Percentiles rank a stretch among this genome's conserved stretches.
Evolutionary conservation across 2,888 invertebrate genomes (phyloP).

Genomic region (Harpagoxenus sublaevis): DNA sequence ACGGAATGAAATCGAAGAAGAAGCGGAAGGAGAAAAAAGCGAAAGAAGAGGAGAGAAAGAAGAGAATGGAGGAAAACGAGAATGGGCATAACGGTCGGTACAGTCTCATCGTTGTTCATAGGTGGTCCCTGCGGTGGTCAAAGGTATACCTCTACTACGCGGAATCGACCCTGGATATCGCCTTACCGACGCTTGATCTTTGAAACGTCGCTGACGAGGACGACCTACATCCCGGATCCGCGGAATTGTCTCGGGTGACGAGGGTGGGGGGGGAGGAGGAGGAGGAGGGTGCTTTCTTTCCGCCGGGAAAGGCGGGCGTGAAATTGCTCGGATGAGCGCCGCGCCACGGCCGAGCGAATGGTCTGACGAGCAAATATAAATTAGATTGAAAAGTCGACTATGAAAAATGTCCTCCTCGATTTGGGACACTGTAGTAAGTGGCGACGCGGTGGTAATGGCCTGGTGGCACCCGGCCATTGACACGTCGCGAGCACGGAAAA

Average conservation of each 20-base stretch:
- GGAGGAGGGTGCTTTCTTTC: constrained; percentile 22
- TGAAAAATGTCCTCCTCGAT: constrained; percentile 43
- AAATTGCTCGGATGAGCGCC: constrained; percentile 74
- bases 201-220: constrained; percentile 38
- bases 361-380: constrained; percentile 76
- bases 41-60: background rate
- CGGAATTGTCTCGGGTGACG: constrained; percentile 55
- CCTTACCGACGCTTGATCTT: constrained; percentile 30
- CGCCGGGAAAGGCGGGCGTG: constrained; percentile 60
- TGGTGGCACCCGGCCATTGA: constrained; percentile 20
- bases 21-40: constrained; percentile 18
- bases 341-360: constrained; percentile 63
- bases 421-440: constrained; percentile 29
- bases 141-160: constrained; percentile 17
- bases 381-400: constrained; percentile 74
- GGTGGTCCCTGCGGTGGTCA: constrained; percentile 35
- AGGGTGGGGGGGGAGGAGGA: background rate
- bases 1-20: constrained; percentile 35
- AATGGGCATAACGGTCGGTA: constrained; percentile 13
- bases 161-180: constrained; percentile 27
- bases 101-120: constrained; percentile 31
- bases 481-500: constrained; percentile 44
- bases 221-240: constrained; percentile 50
- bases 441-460: constrained; percentile 31
- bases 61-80: background rate